Percentiles rank a stretch among this genome's conserved stretches.
Evolutionary conservation across 2,797 vertebrate species (phyloP).

Genomic region (Zenarchopterus dispar): DNA sequence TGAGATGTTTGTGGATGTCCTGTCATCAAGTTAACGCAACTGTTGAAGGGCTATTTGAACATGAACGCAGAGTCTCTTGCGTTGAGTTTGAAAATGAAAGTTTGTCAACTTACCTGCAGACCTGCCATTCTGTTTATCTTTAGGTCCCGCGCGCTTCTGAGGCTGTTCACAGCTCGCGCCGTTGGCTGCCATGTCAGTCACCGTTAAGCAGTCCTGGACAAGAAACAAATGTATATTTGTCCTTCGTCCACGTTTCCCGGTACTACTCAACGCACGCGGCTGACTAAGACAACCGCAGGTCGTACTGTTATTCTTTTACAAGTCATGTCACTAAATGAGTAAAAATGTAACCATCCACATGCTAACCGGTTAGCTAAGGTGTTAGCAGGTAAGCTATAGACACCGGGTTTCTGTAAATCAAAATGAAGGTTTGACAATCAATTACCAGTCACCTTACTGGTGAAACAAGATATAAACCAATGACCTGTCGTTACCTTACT

Average conservation of each 20-base stretch:
- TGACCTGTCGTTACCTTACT: no score
- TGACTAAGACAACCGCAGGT: not conserved
- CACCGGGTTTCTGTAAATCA: constrained; percentile 9
- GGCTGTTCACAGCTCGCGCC: constrained; percentile 89
- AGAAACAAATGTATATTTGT: constrained; percentile 3
- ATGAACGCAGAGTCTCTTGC: no score
- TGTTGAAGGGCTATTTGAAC: not conserved
- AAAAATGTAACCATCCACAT: constrained; percentile 48
- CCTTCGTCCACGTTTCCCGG: not conserved
- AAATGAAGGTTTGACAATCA: not conserved
- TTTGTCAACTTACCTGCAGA: constrained; percentile 84
- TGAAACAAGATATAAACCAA: not conserved
- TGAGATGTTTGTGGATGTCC: not conserved
- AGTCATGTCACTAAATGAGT: constrained; percentile 37
- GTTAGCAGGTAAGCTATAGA: constrained; percentile 49
- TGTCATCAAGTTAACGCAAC: constrained; percentile 13
- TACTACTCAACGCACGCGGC: not conserved
- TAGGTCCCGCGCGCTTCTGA: constrained; percentile 87
- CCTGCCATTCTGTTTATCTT: constrained; percentile 93
- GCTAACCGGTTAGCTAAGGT: constrained; percentile 77
- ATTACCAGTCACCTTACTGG: constrained; percentile 7
- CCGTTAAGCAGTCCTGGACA: constrained; percentile 71
- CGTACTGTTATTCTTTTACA: constrained; percentile 22
- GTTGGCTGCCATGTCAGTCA: constrained; percentile 95
- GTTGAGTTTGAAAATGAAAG: not conserved